Evolutionary conservation across 2,113 vertebrate species (phyloP), one percentile per base, ranked within the genome.

Genomic region (Myxocyprinus asiaticus): DNA sequence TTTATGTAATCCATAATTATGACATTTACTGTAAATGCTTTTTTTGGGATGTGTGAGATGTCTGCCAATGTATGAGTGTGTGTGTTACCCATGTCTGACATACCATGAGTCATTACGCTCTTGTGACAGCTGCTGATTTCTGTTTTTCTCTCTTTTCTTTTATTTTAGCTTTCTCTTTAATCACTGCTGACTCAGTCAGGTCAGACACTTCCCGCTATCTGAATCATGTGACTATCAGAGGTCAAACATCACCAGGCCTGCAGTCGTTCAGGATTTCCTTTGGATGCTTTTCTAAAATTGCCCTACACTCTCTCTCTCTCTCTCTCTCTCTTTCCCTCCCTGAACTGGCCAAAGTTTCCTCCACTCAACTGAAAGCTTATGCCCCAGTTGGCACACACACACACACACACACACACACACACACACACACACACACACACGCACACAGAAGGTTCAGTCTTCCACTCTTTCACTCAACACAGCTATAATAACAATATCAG

Each of bases 241-340:
- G 87, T 87, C 50, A 89, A 50, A 85, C 85, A 76, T 84, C 82
- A 85, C 12, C 22, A 5, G 67, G 6, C 63, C 84, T 78, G 76
- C 42, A 47, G 77, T 80, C 77, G 51, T 85, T 85, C 88, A 88
- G 89, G 87, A 90, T 90, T 89, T 90, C 88, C 90, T 67, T 65
- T 50, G 47, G 6, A 15, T 44, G 51, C 69, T 63, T 45, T 33
- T 75, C 65, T 80, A 56, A 73, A 73, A 66, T 17, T 43, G 43
- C 59, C 74, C 82, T 33, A 33, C 22, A 1, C 22, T 33, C 22
- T 33, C 81, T 79, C 72, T 76, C 56, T 81, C 81, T 71, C 15
- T 61, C 22, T 33, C 22, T 33, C 22, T 33, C 22, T 33, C 80
- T 82, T 71, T 14, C 71, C 66, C 55, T 12, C 67, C 63, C 43